Base-by-base conservation (phyloP, 2,888 invertebrate species). In the Synanthedon andrenaeformis region DNA sequence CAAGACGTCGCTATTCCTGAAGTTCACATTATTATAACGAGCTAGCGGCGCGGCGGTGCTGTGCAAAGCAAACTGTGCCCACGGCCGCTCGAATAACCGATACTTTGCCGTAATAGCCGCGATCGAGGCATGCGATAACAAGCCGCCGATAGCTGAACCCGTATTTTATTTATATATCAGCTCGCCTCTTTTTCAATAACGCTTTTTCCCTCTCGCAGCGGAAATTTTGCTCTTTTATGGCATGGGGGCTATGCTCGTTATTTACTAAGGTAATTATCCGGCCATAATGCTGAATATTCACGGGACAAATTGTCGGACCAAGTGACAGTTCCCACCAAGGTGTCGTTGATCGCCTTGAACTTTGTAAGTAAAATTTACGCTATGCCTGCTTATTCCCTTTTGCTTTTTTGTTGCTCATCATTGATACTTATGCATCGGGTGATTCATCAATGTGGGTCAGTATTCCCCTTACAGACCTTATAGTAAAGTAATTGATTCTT, bases 11-110 rank as follows among this genome's bases (percentile, higher is more conserved):
- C 76, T 77, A 76, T 82, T 79, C 86, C 76, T 77, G 79, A 83
- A 83, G 85, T 86, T 87, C 86, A 85, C 85, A 86, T 87, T 87
- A 86, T 86, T 86, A 86, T 87, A 87, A 86, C 86, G 82, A 87
- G 84, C 77, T 74, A 70, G 79, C 74, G 77, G 78, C 81, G 72
- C 70, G 73, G 65, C 76, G 79, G 74, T 66, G 55, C 64, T 60
- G 66, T 75, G 83, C 79, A 85, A 81, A 80, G 83, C 76, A 86
- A 85, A 83, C 75, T 86, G 84, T 77, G 79, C 86, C 79, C 78
- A 82, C 81, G 72, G 82, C 76, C 80, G 62, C 72, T 69, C 69
- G 73, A 79, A 80, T 84, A 86, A 82, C 80, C 79, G 78, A 78
- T 78, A 83, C 82, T 86, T 86, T 86, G 74, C 75, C 70, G 76